Evolutionary conservation across 2,113 vertebrate genomes (phyloP).

Genomic region (Aramus guarauna): DNA sequence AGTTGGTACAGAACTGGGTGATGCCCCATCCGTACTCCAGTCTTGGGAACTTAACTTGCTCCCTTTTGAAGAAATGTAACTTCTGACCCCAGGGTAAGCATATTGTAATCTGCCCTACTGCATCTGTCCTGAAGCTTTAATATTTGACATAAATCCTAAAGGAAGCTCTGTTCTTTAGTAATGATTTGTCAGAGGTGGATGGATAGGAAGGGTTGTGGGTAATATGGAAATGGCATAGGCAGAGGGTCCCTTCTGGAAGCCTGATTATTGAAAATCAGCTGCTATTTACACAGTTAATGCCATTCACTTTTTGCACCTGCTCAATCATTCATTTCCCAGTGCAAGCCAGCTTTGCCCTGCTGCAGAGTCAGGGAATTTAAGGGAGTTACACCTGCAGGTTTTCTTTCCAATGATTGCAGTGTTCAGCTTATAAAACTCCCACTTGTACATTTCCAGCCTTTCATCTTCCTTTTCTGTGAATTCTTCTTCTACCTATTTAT

Average conservation of each 20-base stretch:
- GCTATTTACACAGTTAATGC: conserved; percentile 61
- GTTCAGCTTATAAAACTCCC: background rate
- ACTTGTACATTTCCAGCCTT: background rate
- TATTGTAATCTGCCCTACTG: background rate
- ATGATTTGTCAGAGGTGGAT: background rate
- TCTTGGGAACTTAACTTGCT: background rate
- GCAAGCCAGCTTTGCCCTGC: conserved; percentile 8
- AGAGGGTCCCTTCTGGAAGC: conserved; percentile 24
- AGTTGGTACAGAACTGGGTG: background rate
- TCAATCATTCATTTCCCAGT: conserved; percentile 37
- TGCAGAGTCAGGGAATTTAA: conserved; percentile 23
- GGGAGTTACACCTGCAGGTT: conserved; percentile 16
- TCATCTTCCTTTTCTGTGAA: background rate
- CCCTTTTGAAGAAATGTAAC: background rate
- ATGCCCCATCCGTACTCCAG: background rate
- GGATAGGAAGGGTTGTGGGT: background rate
- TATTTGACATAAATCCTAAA: background rate
- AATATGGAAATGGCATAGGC: conserved; percentile 1
- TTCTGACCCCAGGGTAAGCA: background rate
- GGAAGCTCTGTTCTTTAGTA: background rate
- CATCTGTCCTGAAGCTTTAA: background rate
- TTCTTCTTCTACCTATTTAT: background rate
- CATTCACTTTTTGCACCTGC: conserved; percentile 44
- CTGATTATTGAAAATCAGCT: conserved; percentile 50
- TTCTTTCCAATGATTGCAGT: background rate